Evolutionary conservation across 2,797 vertebrate species (phyloP).

Genomic region (Manis pentadactyla): DNA sequence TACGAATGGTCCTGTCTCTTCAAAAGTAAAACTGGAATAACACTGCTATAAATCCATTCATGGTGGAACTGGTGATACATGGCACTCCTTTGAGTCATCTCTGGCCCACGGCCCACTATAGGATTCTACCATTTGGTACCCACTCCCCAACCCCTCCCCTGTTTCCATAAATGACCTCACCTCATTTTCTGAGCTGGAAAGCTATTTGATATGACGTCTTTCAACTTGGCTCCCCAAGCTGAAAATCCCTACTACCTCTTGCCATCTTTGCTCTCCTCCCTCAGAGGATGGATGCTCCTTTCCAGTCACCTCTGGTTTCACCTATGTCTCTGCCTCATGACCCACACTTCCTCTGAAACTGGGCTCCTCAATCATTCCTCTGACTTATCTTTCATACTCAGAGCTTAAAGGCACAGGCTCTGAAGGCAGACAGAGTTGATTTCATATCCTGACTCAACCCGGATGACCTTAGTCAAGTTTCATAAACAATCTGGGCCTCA

Average conservation of each 20-base stretch:
- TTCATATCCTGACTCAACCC: neutral
- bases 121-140: neutral
- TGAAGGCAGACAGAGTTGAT: neutral
- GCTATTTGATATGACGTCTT: neutral
- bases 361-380: neutral
- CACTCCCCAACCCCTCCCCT: neutral
- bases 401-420: neutral
- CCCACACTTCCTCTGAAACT: neutral
- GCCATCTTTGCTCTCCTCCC: neutral
- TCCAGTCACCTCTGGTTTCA: neutral
- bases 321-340: neutral
- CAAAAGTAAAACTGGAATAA: neutral
- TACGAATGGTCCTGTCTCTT: neutral
- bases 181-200: neutral
- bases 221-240: neutral
- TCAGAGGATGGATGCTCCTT: neutral
- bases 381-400: neutral
- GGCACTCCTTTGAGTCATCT: neutral
- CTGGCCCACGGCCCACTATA: neutral
- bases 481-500: neutral
- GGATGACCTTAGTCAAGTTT: neutral
- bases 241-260: neutral
- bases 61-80: neutral
- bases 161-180: neutral
- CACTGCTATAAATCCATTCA: neutral